Conservation (phyloP, 2,888 invertebrate species). For the Argynnis bischoffii region DNA sequence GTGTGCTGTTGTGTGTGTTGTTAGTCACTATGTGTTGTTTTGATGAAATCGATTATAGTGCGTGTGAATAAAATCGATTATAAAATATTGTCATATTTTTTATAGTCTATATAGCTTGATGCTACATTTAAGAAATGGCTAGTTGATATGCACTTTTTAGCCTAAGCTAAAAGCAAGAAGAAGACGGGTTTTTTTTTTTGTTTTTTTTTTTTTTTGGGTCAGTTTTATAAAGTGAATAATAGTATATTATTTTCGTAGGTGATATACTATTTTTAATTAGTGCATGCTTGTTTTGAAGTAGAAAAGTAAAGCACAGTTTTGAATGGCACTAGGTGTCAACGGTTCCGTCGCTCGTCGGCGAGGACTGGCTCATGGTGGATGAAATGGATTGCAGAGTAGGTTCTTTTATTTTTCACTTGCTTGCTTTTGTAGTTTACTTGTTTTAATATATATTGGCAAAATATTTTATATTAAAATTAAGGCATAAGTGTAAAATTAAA, state of each 20-base stretch:
- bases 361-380: slow-evolving; percentile 72
- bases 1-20: not conserved
- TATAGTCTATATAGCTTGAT: not conserved
- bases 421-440: slow-evolving; percentile 35
- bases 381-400: slow-evolving; percentile 57
- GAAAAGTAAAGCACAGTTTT: slow-evolving; percentile 40
- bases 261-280: not conserved
- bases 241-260: too few species aligned
- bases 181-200: too few species aligned
- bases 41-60: not conserved
- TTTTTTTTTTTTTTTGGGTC: too few species aligned
- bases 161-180: too few species aligned
- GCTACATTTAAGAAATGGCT: too few species aligned
- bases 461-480: not conserved
- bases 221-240: too few species aligned
- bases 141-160: not conserved
- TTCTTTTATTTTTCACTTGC: slow-evolving; percentile 44
- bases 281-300: slow-evolving; percentile 16
- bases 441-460: not conserved
- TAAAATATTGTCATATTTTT: not conserved
- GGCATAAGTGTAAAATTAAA: too few species aligned
- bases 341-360: slow-evolving; percentile 57
- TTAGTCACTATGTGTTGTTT: not conserved
- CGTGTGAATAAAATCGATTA: not conserved
- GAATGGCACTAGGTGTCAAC: slow-evolving; percentile 51